Conservation (phyloP, 2,113 vertebrate species). For the Turnix velox region DNA sequence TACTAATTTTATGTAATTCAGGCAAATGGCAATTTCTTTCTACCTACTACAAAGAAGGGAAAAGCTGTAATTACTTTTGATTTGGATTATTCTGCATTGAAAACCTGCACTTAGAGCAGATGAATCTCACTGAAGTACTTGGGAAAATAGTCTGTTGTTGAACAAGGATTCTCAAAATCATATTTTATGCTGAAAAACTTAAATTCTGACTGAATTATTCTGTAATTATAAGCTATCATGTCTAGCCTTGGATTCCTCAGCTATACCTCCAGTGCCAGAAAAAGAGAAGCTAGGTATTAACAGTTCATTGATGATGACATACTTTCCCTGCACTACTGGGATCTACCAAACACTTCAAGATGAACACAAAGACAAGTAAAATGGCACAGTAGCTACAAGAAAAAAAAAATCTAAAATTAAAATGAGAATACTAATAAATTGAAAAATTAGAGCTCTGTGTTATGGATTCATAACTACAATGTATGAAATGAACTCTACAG, state of each 20-base stretch:
- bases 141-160: neutral
- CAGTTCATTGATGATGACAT: neutral
- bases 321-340: neutral
- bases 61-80: neutral
- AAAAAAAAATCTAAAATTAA: neutral
- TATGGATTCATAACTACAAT: neutral
- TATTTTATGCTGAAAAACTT: neutral
- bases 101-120: neutral
- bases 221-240: accelerated
- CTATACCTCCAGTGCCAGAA: neutral
- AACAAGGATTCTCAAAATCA: neutral
- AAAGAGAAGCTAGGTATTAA: neutral
- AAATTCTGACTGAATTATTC: neutral
- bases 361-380: neutral
- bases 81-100: neutral
- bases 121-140: neutral
- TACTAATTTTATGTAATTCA: neutral
- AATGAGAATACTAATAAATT: neutral
- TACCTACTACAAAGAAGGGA: neutral
- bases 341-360: neutral
- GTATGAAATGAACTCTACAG: neutral
- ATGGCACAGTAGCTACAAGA: neutral
- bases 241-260: neutral
- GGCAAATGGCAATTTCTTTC: neutral
- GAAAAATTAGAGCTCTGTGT: neutral